Conservation (phyloP, 1,140 invertebrate species). For the Acromyrmex heyeri region DNA sequence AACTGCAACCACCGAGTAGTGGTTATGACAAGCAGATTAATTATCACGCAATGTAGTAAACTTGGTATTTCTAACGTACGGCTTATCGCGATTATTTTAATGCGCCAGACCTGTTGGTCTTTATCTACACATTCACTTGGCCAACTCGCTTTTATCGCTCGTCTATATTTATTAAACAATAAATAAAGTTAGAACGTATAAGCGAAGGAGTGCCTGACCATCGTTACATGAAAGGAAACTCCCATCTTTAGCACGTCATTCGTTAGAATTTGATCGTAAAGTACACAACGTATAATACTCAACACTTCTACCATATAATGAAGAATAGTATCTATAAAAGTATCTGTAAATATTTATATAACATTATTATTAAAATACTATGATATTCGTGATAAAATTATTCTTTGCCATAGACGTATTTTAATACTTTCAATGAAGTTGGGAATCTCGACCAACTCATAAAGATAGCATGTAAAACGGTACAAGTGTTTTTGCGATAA, state of each 20-base stretch:
- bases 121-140: not conserved
- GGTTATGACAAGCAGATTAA: constrained; percentile 29
- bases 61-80: constrained; percentile 25
- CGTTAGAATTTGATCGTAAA: not conserved
- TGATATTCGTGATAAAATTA: not conserved
- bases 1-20: not conserved
- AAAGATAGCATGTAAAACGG: not conserved
- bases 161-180: constrained; percentile 36
- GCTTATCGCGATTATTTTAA: constrained; percentile 59
- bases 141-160: not conserved
- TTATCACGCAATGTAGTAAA: constrained; percentile 27
- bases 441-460: not conserved
- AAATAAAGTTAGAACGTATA: constrained; percentile 25
- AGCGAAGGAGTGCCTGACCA: not conserved
- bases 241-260: constrained; percentile 7
- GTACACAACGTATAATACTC: no score
- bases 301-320: not conserved
- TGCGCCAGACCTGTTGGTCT: constrained; percentile 25
- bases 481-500: not conserved
- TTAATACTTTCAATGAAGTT: not conserved
- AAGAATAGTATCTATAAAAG: not conserved
- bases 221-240: not conserved
- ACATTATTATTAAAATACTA: no score
- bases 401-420: not conserved
- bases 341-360: constrained; percentile 3